Base-by-base conservation (phyloP, 2,113 vertebrate species). In the Hemichromis elongatus region DNA sequence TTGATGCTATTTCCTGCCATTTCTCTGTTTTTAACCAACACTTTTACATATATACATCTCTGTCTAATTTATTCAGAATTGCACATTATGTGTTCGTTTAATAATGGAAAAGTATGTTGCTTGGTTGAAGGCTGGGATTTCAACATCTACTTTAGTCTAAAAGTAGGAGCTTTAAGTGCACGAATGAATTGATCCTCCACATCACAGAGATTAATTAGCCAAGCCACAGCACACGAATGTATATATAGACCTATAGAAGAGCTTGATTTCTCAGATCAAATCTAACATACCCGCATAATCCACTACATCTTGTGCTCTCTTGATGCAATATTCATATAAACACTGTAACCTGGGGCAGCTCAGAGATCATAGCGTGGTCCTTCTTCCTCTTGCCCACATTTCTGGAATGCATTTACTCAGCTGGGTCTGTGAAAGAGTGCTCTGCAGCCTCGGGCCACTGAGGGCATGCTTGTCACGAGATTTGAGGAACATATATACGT, bases 401-500 rank as follows among this genome's bases (percentile, higher is more conserved):
- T 95, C 94, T 93, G 95, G 94, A 95, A 93, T 93, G 91, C 87
- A 95, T 96, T 96, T 94, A 92, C 90, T 94, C 90, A 87, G 89
- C 90, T 93, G 90, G 90, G 80, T 90, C 90, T 84, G 86, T 81
- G 82, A 89, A 85, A 92, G 90, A 93, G 88, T 70, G 86, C 66
- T 88, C 89, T 77, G 86, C 90, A 59, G 90, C 94, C 90, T 57
- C 57, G 5, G 90, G 93, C 90, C 80, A 86, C 82, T 37, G 80
- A 92, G 80, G 88, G 91, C 92, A 92, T 90, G 89, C 89, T 94
- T 86, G 92, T 90, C 88, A 87, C 89, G 87, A 93, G 91, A 92
- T 93, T 88, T 92, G 70, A 91, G 90, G 86, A 90, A 94, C 90
- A 86, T 90, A 92, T 91, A 79, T 81, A 5, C 75, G 84, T 75